These are phyloP conservation scores for Erythrolamprus reginae DNA, from an alignment of 2,113 vertebrate genomes.

Conservation along the genomic window DNA sequence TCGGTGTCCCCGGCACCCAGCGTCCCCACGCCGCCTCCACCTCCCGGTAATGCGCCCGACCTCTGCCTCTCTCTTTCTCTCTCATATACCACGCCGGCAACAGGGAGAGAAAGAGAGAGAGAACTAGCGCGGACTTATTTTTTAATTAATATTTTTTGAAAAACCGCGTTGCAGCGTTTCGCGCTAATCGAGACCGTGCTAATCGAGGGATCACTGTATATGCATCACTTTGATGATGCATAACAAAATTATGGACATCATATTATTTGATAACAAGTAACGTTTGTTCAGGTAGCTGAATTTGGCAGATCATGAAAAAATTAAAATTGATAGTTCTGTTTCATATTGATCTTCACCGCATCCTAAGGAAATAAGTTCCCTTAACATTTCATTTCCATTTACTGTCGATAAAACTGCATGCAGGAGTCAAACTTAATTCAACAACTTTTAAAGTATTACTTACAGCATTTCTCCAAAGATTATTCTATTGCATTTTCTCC, in stretches of 20 bases:
- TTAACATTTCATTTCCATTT: background rate
- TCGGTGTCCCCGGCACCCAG: no score
- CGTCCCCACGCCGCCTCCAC: no score
- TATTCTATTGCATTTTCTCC: background rate
- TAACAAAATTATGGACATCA: background rate
- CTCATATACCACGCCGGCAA: no score
- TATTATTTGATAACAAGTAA: constrained; percentile 16
- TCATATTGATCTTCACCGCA: background rate
- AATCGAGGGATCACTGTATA: no score
- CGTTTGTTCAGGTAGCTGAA: background rate
- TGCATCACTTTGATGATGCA: background rate
- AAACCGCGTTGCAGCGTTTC: no score
- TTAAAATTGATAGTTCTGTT: background rate
- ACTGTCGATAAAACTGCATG: background rate
- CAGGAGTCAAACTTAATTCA: no score
- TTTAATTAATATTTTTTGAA: no score
- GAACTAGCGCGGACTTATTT: no score
- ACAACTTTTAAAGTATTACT: constrained; percentile 10
- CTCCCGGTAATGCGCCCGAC: no score
- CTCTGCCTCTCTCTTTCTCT: no score
- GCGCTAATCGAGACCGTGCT: no score
- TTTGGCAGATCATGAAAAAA: background rate
- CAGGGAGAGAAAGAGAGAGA: no score
- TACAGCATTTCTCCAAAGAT: background rate
- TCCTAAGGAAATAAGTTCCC: background rate